A percentile compares a stretch with the other conserved stretches of the same genome.
Conservation (phyloP, 2,797 vertebrate species). For the Eleutherodactylus coqui region DNA sequence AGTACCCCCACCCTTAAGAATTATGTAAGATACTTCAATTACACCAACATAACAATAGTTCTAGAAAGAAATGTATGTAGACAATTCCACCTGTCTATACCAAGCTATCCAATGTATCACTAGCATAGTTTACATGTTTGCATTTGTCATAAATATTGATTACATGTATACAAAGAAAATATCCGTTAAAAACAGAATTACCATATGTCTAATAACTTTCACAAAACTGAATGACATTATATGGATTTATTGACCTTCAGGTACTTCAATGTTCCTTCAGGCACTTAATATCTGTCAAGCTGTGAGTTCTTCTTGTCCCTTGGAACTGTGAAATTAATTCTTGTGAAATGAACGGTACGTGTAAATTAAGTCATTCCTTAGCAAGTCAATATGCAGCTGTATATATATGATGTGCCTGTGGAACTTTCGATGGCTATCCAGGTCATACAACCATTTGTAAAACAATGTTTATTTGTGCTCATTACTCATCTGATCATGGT, state of each 20-base stretch:
- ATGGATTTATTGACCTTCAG: conserved; percentile 53
- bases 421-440: conserved; percentile 3
- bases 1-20: no score
- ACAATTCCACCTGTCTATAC: not conserved
- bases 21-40: not conserved
- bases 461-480: conserved; percentile 25
- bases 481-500: conserved; percentile 38
- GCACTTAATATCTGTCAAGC: conserved; percentile 26
- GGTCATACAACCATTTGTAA: conserved; percentile 46
- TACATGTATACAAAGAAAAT: conserved; percentile 8
- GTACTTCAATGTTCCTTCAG: not conserved
- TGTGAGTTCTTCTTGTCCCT: conserved; percentile 31
- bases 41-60: not conserved
- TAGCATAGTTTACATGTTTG: not conserved
- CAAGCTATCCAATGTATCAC: no score
- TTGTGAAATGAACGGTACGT: conserved; percentile 38
- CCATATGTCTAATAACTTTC: not conserved
- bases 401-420: not conserved
- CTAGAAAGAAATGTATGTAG: not conserved
- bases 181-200: not conserved
- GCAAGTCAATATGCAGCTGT: conserved; percentile 37
- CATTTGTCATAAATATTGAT: conserved; percentile 9
- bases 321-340: conserved; percentile 34
- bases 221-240: not conserved
- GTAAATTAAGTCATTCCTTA: conserved; percentile 17